A percentile compares a stretch with the other conserved stretches of the same genome.
Conservation (phyloP, 2,113 vertebrate species). For the Bothrops jararaca region DNA sequence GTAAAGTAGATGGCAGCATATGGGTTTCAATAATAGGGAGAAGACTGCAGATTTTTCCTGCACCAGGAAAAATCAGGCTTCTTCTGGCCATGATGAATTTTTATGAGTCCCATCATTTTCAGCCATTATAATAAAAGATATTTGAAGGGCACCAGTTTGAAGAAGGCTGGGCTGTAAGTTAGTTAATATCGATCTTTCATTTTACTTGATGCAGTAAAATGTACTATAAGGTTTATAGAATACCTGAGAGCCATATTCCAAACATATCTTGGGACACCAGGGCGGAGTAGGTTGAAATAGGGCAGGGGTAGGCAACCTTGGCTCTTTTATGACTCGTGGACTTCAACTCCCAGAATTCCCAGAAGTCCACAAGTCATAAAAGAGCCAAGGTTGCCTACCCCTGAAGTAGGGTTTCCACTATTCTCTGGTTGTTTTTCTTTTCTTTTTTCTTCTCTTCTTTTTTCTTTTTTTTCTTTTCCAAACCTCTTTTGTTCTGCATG, state of each 20-base stretch:
- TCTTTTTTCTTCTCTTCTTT: not conserved
- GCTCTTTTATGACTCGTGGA: too few relatives aligned
- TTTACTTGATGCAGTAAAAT: not conserved
- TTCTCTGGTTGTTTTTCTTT: not conserved
- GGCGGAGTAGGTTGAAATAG: not conserved
- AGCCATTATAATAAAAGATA: not conserved
- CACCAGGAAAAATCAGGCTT: not conserved
- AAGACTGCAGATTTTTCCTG: not conserved
- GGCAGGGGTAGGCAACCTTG: not conserved
- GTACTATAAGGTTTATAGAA: not conserved
- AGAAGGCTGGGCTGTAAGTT: not conserved
- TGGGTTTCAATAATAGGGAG: not conserved
- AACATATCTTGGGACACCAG: not conserved
- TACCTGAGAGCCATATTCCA: not conserved
- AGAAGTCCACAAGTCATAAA: too few relatives aligned
- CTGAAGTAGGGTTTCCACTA: not conserved
- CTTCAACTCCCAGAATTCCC: too few relatives aligned
- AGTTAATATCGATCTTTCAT: not conserved
- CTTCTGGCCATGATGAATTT: not conserved
- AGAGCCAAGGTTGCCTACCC: too few relatives aligned
- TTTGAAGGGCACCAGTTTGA: not conserved
- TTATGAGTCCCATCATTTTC: not conserved
- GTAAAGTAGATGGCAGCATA: not conserved
- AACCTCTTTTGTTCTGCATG: not conserved
- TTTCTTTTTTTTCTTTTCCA: not conserved